Evolutionary conservation across 2,888 invertebrate genomes (phyloP).

Genomic region (Catonia carolina): DNA sequence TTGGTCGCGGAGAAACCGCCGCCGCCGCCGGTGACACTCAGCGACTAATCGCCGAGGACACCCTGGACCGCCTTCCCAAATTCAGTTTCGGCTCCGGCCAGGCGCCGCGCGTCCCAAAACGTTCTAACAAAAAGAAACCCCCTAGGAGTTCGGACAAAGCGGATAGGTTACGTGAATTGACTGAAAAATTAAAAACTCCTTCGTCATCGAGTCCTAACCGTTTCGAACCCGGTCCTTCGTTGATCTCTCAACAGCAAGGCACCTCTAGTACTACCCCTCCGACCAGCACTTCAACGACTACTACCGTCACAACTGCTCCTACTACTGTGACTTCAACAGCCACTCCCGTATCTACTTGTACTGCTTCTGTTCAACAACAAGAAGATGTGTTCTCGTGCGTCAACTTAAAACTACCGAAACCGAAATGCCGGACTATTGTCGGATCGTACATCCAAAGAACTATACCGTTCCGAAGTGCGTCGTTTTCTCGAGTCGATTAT

Average conservation of each 20-base stretch:
- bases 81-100: slow-evolving; percentile 51
- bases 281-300: not conserved
- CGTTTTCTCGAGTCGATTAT: slow-evolving; percentile 81
- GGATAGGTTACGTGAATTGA: slow-evolving; percentile 65
- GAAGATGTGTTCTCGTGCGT: slow-evolving; percentile 43
- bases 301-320: not conserved
- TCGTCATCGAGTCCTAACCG: not conserved
- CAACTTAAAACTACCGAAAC: slow-evolving; percentile 49
- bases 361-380: slow-evolving; percentile 23
- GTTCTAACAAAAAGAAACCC: slow-evolving; percentile 25
- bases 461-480: slow-evolving; percentile 74
- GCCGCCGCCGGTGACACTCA: slow-evolving; percentile 16
- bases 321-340: not conserved
- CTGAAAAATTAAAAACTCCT: slow-evolving; percentile 59
- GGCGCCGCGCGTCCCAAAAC: slow-evolving; percentile 42
- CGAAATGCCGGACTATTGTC: slow-evolving; percentile 54
- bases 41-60: slow-evolving; percentile 16
- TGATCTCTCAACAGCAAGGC: slow-evolving; percentile 11
- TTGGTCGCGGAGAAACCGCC: slow-evolving; percentile 14
- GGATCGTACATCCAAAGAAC: slow-evolving; percentile 58
- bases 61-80: slow-evolving; percentile 72
- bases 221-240: not conserved
- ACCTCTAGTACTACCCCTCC: not conserved
- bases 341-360: too few relatives aligned
- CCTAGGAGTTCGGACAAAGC: slow-evolving; percentile 54